These are phyloP conservation scores for Temnothorax unifasciatus DNA, from an alignment of 2,888 invertebrate species.

Conservation along the genomic window DNA sequence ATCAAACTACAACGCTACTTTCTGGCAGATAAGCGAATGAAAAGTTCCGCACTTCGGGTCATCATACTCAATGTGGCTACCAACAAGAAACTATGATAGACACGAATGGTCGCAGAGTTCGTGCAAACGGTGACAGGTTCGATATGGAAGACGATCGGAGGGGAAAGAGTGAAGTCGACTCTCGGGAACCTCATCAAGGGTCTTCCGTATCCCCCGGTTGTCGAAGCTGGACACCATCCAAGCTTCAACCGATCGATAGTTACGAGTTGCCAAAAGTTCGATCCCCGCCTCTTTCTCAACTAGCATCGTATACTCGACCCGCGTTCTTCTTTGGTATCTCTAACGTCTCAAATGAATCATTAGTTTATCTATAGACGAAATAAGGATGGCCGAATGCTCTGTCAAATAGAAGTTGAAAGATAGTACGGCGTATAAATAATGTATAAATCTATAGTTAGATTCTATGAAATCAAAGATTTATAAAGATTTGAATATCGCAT, in stretches of 20 bases:
- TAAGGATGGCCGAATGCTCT: background rate
- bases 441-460: background rate
- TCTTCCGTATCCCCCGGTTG: constrained; percentile 56
- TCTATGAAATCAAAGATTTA: background rate
- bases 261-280: constrained; percentile 80
- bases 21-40: constrained; percentile 38
- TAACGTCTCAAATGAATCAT: constrained; percentile 36
- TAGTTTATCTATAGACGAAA: constrained; percentile 7
- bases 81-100: constrained; percentile 59
- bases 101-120: constrained; percentile 50
- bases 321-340: constrained; percentile 19
- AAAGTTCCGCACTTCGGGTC: constrained; percentile 34
- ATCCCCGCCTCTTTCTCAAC: constrained; percentile 26
- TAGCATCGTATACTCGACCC: background rate
- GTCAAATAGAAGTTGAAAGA: background rate
- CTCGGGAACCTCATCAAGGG: constrained; percentile 66
- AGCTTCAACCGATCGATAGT: constrained; percentile 74
- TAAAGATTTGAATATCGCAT: background rate
- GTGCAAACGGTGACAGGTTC: constrained; percentile 51
- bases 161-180: constrained; percentile 56
- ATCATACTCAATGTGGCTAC: constrained; percentile 16
- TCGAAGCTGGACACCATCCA: constrained; percentile 69
- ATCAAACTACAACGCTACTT: constrained; percentile 4
- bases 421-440: background rate
- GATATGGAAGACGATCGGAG: constrained; percentile 43